Conservation (phyloP, 2,113 vertebrate genomes). For the Morone saxatilis region DNA sequence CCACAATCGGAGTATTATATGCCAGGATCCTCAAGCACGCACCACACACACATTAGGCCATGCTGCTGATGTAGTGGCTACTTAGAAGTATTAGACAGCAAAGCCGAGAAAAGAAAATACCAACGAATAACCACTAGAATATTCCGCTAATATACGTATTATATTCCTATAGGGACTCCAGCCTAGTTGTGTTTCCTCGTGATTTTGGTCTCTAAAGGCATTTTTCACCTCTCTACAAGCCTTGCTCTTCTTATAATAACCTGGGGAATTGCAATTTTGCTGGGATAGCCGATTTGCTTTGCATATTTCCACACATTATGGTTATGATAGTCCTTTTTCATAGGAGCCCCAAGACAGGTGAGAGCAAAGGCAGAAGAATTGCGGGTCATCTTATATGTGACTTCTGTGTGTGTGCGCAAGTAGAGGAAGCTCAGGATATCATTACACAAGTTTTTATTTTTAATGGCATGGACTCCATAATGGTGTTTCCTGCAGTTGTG, state of each 20-base stretch:
- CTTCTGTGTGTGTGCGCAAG: not conserved
- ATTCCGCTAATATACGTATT: constrained; percentile 44
- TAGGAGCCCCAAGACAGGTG: constrained; percentile 49
- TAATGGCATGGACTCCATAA: not conserved
- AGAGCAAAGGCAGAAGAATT: constrained; percentile 28
- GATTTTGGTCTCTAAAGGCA: constrained; percentile 38
- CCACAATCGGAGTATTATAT: constrained; percentile 77
- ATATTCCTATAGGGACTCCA: constrained; percentile 37
- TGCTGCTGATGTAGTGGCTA: constrained; percentile 58
- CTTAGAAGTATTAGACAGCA: constrained; percentile 65
- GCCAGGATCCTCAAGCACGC: constrained; percentile 57
- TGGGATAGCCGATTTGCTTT: constrained; percentile 47
- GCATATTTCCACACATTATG: constrained; percentile 52
- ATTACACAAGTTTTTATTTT: not conserved
- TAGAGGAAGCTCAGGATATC: not conserved
- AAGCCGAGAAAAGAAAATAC: constrained; percentile 53
- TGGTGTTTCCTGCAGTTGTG: not conserved
- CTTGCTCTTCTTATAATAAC: constrained; percentile 41
- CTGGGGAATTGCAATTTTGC: constrained; percentile 52
- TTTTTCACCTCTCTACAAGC: constrained; percentile 38
- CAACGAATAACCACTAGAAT: constrained; percentile 40
- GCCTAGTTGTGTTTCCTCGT: constrained; percentile 23
- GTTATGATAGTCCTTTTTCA: constrained; percentile 33
- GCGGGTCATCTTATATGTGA: constrained; percentile 1
- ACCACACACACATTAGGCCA: constrained; percentile 51